These are phyloP conservation scores for Gnathonemus echidnorhynchus DNA, from an alignment of 2,113 vertebrate genomes.

Conservation along the genomic window DNA sequence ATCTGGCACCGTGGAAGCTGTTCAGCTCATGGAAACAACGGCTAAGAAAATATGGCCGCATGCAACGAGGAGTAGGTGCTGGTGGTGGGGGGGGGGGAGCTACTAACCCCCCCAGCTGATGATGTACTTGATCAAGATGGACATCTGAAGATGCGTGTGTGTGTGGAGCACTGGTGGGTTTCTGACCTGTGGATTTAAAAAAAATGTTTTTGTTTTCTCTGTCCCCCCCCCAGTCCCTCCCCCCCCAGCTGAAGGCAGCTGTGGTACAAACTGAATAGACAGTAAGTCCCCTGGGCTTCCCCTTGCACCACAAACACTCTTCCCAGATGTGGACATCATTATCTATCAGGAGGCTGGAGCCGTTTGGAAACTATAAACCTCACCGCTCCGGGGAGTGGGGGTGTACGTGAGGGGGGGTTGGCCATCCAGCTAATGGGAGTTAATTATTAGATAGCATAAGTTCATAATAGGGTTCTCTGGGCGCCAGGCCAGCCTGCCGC, in stretches of 20 bases:
- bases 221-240: not conserved
- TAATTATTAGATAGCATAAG: constrained; percentile 24
- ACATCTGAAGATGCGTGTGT: not conserved
- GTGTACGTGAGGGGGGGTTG: constrained; percentile 17
- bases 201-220: not conserved
- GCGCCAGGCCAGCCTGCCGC: constrained; percentile 4
- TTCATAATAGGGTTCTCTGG: constrained; percentile 14
- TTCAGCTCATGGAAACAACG: constrained; percentile 49
- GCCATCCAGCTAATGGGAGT: constrained; percentile 18
- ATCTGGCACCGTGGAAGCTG: constrained; percentile 49
- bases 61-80: constrained; percentile 18
- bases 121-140: not conserved
- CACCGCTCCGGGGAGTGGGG: not conserved
- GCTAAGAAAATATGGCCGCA: constrained; percentile 49
- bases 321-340: constrained; percentile 12
- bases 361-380: constrained; percentile 10
- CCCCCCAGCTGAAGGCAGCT: constrained; percentile 23
- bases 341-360: not conserved
- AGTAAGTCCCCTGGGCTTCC: not conserved
- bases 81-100: not conserved
- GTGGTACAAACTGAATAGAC: constrained; percentile 22
- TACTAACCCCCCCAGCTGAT: not conserved
- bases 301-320: not conserved
- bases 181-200: not conserved
- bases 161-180: not conserved